These are phyloP conservation scores for Rhizoglyphus robini DNA, from an alignment of 1,140 invertebrate genomes.

Conservation along the genomic window DNA sequence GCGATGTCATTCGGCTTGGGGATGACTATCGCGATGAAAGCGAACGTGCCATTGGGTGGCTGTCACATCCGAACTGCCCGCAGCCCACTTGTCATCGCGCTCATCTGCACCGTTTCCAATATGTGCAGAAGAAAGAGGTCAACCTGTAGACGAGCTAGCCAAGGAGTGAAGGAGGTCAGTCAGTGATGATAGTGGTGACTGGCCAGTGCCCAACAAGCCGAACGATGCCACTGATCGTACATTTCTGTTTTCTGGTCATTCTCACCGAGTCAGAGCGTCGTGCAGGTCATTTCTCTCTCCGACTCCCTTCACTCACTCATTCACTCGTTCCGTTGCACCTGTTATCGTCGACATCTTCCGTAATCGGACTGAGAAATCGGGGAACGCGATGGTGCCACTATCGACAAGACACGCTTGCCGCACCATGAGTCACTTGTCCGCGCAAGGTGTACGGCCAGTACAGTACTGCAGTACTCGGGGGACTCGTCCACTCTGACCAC, in stretches of 20 bases:
- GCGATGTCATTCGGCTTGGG: background rate
- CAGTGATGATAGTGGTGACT: background rate
- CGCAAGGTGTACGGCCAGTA: background rate
- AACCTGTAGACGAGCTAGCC: background rate
- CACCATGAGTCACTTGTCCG: background rate
- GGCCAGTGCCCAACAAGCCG: too few species aligned
- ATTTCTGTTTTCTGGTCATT: slow-evolving; percentile 2
- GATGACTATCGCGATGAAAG: background rate
- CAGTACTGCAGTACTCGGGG: too few species aligned
- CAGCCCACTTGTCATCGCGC: background rate
- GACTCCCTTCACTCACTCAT: slow-evolving; percentile 1
- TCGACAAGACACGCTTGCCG: background rate
- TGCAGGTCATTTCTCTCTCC: slow-evolving; percentile 1
- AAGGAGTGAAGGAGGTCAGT: too few species aligned
- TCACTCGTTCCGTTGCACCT: background rate
- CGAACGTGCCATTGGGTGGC: background rate
- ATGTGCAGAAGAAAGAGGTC: background rate
- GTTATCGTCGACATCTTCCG: slow-evolving; percentile 11
- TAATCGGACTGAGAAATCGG: slow-evolving; percentile 14
- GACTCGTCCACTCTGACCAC: too few species aligned
- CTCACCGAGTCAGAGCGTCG: background rate
- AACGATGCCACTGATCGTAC: background rate
- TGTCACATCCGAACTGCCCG: background rate
- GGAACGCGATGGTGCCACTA: background rate
- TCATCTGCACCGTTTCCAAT: background rate